Base-by-base conservation (phyloP, 2,888 invertebrate species). In the Synergus umbraculus region DNA sequence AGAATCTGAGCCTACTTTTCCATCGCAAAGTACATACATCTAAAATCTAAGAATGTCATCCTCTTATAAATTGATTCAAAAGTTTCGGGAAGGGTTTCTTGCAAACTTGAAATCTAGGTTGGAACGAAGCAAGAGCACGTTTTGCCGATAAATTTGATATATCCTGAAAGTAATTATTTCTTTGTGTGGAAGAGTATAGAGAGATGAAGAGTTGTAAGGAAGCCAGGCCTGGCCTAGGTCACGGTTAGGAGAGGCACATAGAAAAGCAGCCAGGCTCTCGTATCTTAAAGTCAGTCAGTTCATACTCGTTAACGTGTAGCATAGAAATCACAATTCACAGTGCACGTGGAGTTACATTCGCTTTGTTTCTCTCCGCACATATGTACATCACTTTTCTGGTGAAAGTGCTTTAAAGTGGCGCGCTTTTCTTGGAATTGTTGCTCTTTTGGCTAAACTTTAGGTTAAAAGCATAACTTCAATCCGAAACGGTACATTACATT, bases 281-380 rank as follows among this genome's bases (percentile, higher is more conserved):
- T 69, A 69, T 54, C 69, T 54, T 54, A 13, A 69, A 69, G 46
- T 69, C 67, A 69, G 46, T 29, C 29, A 29, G 29, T 29, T 69
- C 69, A 69, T 69, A 73, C 73, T 73, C 54, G 73, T 73, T 73
- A 54, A 73, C 73, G 29, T 54, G 73, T 49, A 73, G 73, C 49
- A 54, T 46, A 73, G 54, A 73, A 73, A 73, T 73, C 22, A n/a
- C n/a, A 54, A n/a, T 54, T 54, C 44, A 73, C 73, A 44, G n/a
- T 49, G 13, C 69, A 69, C 49, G n/a, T 73, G 37, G 54, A 73
- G 54, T 54, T 49, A 54, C 54, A 73, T 54, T 10, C 37, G 41
- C 73, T 73, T 73, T 73, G 29, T 73, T 49, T 46, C 29, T 49
- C 67, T 29, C 22, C 22, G 12, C 15, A 49, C 69, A 69, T 49